Conservation (phyloP, 2,113 vertebrate species). For the Pogonocichla stellata region DNA sequence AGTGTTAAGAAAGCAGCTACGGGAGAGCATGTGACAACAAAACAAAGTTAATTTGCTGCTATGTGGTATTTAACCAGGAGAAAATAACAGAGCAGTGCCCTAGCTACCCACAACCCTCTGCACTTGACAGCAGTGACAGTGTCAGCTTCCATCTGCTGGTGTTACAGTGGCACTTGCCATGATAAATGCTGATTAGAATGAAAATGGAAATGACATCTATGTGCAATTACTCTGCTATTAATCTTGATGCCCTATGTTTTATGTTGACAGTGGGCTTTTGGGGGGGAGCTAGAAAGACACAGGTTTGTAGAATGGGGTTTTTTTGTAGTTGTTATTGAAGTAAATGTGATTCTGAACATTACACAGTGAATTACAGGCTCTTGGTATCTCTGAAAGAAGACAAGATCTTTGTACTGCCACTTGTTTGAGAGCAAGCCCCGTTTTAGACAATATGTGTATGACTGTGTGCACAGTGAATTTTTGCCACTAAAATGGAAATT, state of each 20-base stretch:
- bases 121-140: conserved; percentile 32
- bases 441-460: background rate
- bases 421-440: background rate
- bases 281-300: background rate
- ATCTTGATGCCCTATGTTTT: conserved; percentile 30
- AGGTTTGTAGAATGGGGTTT: background rate
- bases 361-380: background rate
- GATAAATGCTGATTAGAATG: conserved; percentile 49
- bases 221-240: conserved; percentile 59
- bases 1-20: background rate
- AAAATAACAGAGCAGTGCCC: conserved; percentile 8
- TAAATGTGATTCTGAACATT: background rate
- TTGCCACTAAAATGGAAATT: background rate
- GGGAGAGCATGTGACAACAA: conserved; percentile 5
- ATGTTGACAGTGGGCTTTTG: conserved; percentile 33
- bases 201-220: conserved; percentile 60
- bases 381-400: background rate
- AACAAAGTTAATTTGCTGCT: conserved; percentile 50
- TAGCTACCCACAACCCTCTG: conserved; percentile 28
- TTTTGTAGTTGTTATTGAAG: background rate
- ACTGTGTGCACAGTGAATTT: background rate
- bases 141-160: conserved; percentile 52
- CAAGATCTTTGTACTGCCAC: background rate
- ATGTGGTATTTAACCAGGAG: conserved; percentile 37
- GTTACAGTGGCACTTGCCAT: conserved; percentile 52